Conservation (phyloP, 2,888 invertebrate genomes). For the Lobophora halterata region DNA sequence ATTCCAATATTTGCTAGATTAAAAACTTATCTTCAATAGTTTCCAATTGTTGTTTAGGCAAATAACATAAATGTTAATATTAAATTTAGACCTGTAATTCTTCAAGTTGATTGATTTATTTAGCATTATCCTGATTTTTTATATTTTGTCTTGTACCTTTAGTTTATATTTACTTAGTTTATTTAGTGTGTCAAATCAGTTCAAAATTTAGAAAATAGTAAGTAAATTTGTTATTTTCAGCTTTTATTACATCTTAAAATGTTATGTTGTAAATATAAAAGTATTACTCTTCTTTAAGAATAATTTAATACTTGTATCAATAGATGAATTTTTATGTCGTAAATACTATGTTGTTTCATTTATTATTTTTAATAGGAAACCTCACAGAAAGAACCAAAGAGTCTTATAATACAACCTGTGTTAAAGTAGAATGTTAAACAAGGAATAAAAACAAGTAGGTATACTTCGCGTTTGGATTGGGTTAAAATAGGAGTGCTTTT, state of each 20-base stretch:
- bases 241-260: constrained; percentile 5
- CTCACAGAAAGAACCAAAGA: too few relatives aligned
- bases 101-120: too few relatives aligned
- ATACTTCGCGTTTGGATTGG: too few relatives aligned
- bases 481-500: too few relatives aligned
- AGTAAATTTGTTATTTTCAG: background rate
- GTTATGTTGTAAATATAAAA: constrained; percentile 67
- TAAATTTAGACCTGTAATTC: too few relatives aligned
- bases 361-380: too few relatives aligned
- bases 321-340: constrained; percentile 50
- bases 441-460: constrained; percentile 3
- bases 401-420: constrained; percentile 18
- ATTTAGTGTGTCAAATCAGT: background rate
- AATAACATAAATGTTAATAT: too few relatives aligned
- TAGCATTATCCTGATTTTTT: too few relatives aligned
- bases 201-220: constrained; percentile 1
- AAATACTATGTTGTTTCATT: constrained; percentile 33
- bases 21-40: too few relatives aligned
- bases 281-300: constrained; percentile 57
- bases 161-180: background rate
- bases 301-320: constrained; percentile 58
- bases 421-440: constrained; percentile 8
- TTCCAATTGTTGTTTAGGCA: too few relatives aligned
- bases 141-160: background rate
- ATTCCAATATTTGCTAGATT: too few relatives aligned